Evolutionary conservation across 2,113 vertebrate species (phyloP), one percentile per base, ranked within the genome.

Genomic region (Ammodytes marinus): DNA sequence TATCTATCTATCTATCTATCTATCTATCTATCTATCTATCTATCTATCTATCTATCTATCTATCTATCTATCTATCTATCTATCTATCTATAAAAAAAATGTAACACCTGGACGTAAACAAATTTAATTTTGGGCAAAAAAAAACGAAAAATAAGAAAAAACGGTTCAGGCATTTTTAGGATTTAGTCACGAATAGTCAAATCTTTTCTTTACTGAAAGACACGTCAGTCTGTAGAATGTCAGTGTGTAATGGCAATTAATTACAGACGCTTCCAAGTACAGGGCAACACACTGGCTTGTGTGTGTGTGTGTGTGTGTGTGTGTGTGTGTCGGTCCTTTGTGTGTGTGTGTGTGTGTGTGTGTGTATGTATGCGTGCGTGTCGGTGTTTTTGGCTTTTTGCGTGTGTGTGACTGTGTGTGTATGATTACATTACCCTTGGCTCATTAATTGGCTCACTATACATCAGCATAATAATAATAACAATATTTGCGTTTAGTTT

Each of bases 341-440:
- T 58, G 10, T 58, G 2, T 37, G 14, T 27, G 9, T 64, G 19
- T 35, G 46, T 10, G 4, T 57, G 10, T 58, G 10, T 58, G 2
- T 37, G 14, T 54, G 68, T 54, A 6, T 45, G 9, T 54, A n/a
- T 54, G 15, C n/a, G 52, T 54, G 17, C n/a, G 68, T 61, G 61
- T 72, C 59, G 63, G 52, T 84, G 57, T 67, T 54, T 76, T 50
- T 67, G 53, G 57, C 57, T 54, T 68, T 70, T 69, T 84, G 73
- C 2, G 1, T 77, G 72, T 68, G 58, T 61, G 66, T 86, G 82
- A 74, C 78, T 79, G 82, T 77, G 81, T 69, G 73, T 81, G 69
- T 63, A 45, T 65, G 35, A 84, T 80, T 91, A 90, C 79, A 85
- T 83, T 61, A 74, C 58, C 82, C 78, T 82, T 83, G 79, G 84